Evolutionary conservation across 2,113 vertebrate genomes (phyloP).

Genomic region (Mohoua ochrocephala): DNA sequence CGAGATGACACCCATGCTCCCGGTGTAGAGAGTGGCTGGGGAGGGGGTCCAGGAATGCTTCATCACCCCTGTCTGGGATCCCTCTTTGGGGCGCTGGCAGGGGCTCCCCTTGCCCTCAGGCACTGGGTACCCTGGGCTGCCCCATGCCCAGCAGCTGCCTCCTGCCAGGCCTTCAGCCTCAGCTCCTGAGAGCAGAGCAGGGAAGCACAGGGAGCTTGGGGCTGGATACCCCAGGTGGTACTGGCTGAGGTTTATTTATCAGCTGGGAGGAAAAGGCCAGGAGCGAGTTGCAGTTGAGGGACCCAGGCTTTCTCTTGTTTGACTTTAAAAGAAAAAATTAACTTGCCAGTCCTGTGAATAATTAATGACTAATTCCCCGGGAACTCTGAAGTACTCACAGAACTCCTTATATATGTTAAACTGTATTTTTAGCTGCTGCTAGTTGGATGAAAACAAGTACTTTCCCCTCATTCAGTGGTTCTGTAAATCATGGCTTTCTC

Average conservation of each 20-base stretch:
- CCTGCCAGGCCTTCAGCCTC: background rate
- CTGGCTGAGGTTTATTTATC: background rate
- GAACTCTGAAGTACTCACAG: background rate
- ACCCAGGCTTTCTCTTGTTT: background rate
- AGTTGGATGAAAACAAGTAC: background rate
- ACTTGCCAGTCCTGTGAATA: background rate
- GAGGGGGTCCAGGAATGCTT: background rate
- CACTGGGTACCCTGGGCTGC: rapidly evolving
- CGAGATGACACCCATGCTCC: background rate
- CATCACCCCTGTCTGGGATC: too few species aligned
- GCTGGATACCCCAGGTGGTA: background rate
- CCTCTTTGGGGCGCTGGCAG: background rate
- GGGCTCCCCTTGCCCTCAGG: background rate
- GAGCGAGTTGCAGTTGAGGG: background rate
- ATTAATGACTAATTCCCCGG: conserved; percentile 12
- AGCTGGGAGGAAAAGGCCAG: background rate
- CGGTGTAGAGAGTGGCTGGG: rapidly evolving
- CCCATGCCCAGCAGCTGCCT: background rate
- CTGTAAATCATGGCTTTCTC: background rate
- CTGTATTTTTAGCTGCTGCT: conserved; percentile 34
- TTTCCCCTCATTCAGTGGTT: background rate
- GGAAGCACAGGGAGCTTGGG: background rate
- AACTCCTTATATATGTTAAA: conserved; percentile 8
- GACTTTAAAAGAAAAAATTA: conserved; percentile 14
- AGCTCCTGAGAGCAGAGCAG: background rate